Conservation (phyloP, 2,113 vertebrate genomes). For the Halichoerus grypus region DNA sequence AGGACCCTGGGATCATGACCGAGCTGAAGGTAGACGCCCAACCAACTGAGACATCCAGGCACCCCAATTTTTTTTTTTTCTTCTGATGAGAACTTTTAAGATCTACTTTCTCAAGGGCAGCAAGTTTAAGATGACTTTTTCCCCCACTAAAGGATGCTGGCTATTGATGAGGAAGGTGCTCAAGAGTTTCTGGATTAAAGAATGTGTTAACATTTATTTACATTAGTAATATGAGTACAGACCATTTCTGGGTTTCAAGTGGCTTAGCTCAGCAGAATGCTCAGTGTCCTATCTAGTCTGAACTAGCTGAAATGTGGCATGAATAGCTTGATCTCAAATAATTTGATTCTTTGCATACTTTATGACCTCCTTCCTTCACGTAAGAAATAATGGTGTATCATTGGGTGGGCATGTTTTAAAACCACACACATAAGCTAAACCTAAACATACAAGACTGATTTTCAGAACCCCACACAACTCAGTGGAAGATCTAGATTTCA, state of each 20-base stretch:
- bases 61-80: not conserved
- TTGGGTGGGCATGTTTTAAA: not conserved
- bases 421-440: not conserved
- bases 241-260: not conserved
- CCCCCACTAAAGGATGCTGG: not conserved
- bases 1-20: too few species aligned
- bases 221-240: not conserved
- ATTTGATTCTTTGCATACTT: not conserved
- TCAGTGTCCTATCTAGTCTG: not conserved
- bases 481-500: not conserved
- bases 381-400: not conserved
- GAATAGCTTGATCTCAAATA: not conserved
- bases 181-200: not conserved
- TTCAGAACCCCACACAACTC: not conserved
- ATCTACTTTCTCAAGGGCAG: not conserved
- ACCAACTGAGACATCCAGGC: too few species aligned
- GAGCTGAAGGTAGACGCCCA: too few species aligned
- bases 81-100: not conserved
- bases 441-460: not conserved
- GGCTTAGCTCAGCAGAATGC: not conserved
- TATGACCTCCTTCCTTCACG: not conserved
- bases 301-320: not conserved
- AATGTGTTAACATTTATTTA: constrained; percentile 23
- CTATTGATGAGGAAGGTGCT: not conserved
- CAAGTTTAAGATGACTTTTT: not conserved